phyloP scores from a whole-genome alignment of 1,140 invertebrate species.

The Drosophila kohkoa region DNA sequence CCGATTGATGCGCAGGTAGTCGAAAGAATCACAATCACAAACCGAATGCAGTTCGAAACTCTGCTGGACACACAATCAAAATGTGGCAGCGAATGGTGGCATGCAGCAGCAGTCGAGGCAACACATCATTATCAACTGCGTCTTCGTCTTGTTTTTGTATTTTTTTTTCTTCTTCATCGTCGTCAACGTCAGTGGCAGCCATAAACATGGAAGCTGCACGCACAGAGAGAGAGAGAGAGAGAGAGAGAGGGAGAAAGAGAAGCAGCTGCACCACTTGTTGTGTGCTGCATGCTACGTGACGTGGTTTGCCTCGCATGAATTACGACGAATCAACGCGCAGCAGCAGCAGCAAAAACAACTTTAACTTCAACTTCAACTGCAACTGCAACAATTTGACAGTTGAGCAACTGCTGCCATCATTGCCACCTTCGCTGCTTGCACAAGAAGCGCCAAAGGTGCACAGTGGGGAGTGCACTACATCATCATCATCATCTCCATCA shows the following conservation, averaged over 20 bases:
- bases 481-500: slow-evolving; percentile 30
- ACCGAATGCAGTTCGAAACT: slow-evolving; percentile 36
- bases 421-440: slow-evolving; percentile 58
- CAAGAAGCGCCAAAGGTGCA: slow-evolving; percentile 66
- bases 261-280: slow-evolving; percentile 49
- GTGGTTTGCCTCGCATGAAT: slow-evolving; percentile 58
- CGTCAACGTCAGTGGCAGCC: slow-evolving; percentile 65
- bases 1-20: slow-evolving; percentile 82
- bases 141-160: slow-evolving; percentile 29
- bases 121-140: slow-evolving; percentile 62
- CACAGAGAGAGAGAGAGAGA: slow-evolving; percentile 28
- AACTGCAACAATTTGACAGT: slow-evolving; percentile 58
- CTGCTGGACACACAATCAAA: slow-evolving; percentile 46
- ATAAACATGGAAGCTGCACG: slow-evolving; percentile 74
- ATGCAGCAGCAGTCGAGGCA: slow-evolving; percentile 20
- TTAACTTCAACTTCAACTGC: slow-evolving; percentile 24
- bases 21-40: neutral
- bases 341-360: slow-evolving; percentile 38
- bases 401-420: slow-evolving; percentile 77
- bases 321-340: slow-evolving; percentile 75
- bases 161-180: slow-evolving; percentile 24
- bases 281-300: slow-evolving; percentile 42
- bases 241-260: neutral
- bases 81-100: slow-evolving; percentile 32
- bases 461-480: slow-evolving; percentile 61